A percentile compares a stretch with the other conserved stretches of the same genome.
These are phyloP conservation scores for Thumatha senex DNA, from an alignment of 2,888 invertebrate genomes.

Conservation along the genomic window DNA sequence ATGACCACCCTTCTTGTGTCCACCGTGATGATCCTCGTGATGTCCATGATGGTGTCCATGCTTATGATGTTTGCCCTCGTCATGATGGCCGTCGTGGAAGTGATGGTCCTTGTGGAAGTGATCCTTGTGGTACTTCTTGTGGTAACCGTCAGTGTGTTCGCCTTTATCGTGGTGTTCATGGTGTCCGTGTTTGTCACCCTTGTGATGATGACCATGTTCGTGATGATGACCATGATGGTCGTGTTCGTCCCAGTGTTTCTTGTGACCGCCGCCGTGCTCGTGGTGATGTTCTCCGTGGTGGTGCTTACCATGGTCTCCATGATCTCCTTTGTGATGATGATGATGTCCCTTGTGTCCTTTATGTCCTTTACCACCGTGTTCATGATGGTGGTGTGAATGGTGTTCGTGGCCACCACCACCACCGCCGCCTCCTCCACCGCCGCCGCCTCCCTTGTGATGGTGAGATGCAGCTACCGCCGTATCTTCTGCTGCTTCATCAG, in stretches of 20 bases:
- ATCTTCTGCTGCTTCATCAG: slow-evolving; percentile 46
- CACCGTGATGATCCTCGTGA: slow-evolving; percentile 88
- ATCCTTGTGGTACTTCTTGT: slow-evolving; percentile 93
- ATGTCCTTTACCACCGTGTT: slow-evolving; percentile 88
- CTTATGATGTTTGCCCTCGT: slow-evolving; percentile 92
- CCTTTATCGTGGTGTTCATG: slow-evolving; percentile 94
- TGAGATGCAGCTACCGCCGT: slow-evolving; percentile 79
- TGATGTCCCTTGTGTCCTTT: slow-evolving; percentile 90
- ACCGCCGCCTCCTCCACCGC: not conserved
- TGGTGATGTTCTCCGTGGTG: slow-evolving; percentile 89
- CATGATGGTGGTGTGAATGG: slow-evolving; percentile 86
- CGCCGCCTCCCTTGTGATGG: slow-evolving; percentile 68
- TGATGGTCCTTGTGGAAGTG: slow-evolving; percentile 94
- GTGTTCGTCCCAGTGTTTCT: slow-evolving; percentile 90
- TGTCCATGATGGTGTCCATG: slow-evolving; percentile 90
- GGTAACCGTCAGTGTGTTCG: slow-evolving; percentile 90
- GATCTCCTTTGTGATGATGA: slow-evolving; percentile 90
- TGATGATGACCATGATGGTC: slow-evolving; percentile 90
- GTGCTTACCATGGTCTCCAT: slow-evolving; percentile 90
- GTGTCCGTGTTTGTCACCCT: slow-evolving; percentile 91
- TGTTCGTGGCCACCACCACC: slow-evolving; percentile 86
- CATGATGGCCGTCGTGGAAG: slow-evolving; percentile 93
- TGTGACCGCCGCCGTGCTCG: slow-evolving; percentile 90
- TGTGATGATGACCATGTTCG: slow-evolving; percentile 89
- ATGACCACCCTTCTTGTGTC: slow-evolving; percentile 91